Percentiles rank a stretch among this genome's conserved stretches.
Conservation (phyloP, 2,113 vertebrate species). For the Colius striatus region DNA sequence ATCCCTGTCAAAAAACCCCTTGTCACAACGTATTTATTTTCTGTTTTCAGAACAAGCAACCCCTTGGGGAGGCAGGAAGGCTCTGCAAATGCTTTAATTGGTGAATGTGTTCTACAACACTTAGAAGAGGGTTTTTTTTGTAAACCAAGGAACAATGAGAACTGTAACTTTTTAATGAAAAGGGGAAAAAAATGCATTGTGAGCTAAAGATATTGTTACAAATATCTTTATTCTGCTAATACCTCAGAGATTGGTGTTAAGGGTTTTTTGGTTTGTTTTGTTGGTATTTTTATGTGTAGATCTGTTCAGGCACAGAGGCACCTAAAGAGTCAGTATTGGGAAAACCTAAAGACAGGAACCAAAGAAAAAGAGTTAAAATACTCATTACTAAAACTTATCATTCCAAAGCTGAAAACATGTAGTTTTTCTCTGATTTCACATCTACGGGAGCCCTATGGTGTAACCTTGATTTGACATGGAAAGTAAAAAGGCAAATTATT, state of each 20-base stretch:
- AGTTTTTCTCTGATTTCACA: background rate
- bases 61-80: background rate
- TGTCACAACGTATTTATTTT: background rate
- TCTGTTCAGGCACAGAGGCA: background rate
- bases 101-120: background rate
- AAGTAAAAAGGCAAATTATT: background rate
- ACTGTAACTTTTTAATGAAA: background rate
- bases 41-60: background rate
- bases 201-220: background rate
- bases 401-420: background rate
- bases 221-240: background rate
- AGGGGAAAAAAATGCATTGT: background rate
- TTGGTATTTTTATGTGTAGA: background rate
- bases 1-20: background rate
- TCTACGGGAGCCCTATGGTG: background rate
- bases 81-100: background rate
- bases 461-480: slow-evolving; percentile 16
- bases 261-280: accelerated
- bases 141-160: background rate
- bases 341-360: background rate
- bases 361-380: background rate
- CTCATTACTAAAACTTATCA: background rate
- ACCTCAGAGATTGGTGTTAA: background rate
- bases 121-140: background rate
- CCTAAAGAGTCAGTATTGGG: background rate